Evolutionary conservation across 2,797 vertebrate genomes (phyloP), one percentile per base, ranked within the genome.

Genomic region (Anas acuta): DNA sequence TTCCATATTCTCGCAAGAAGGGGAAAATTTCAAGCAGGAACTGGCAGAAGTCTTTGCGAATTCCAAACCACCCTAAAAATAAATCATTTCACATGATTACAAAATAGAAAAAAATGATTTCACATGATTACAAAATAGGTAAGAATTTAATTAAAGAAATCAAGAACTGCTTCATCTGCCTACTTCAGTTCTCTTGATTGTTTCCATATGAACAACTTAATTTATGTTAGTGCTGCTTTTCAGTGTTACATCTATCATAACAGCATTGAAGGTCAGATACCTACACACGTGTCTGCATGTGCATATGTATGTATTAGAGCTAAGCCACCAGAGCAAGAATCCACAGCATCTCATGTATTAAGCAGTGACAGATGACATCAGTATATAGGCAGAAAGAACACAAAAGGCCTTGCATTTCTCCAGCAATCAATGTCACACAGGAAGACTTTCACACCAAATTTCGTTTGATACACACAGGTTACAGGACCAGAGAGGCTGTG

Each of bases 41-140:
- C 97, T 99, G 99, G 95, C 99, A 99, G 97, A 99, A 99, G 97
- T 99, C 99, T 95, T 99, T 99, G 53, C 99, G 98, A 96, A 99
- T 99, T 80, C 99, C 99, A 83, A 99, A 99, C 99, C 99, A 99
- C 99, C 99, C 99, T 99, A 96, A 76, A 94, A 43, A 39, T 19
- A 39, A 37, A 32, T 18, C 0, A 53, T 72, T 92, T 85, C 47
- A 30, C 3, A 3, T 78, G 56, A 57, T 4, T 81, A 71, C 32
- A 61, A 30, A 91, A 73, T 19, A 71, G 11, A 39, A 45, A 22
- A 22, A 39, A 41, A n/a, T 16, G 0, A 47, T 72, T 92, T 85
- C 41, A 30, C 3, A 3, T 72, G 51, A 57, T 4, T 79, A 72
- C 28, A 61, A 32, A 91, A 71, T 15, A 76, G 11, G 61, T 13